Conservation (phyloP, 1,140 invertebrate species). For the Condylostylus longicornis region DNA sequence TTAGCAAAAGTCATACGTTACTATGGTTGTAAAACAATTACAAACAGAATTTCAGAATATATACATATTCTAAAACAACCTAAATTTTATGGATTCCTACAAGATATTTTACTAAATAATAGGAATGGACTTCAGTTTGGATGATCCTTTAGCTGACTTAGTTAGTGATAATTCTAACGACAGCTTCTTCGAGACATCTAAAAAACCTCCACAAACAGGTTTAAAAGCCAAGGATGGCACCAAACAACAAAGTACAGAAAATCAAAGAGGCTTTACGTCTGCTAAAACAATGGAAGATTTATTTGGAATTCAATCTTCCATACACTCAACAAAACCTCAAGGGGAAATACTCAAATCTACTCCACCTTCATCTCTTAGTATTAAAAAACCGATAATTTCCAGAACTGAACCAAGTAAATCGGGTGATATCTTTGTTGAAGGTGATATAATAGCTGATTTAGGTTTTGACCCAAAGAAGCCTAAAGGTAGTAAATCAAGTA, state of each 20-base stretch:
- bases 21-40: no score
- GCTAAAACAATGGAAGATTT: slow-evolving; percentile 19
- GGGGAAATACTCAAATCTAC: neutral
- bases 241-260: slow-evolving; percentile 7
- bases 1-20: no score
- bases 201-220: slow-evolving; percentile 13
- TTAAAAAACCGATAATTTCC: no score
- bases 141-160: slow-evolving; percentile 31
- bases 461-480: slow-evolving; percentile 30
- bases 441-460: slow-evolving; percentile 19
- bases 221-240: slow-evolving; percentile 15
- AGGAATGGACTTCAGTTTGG: slow-evolving; percentile 27
- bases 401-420: slow-evolving; percentile 8
- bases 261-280: slow-evolving; percentile 2
- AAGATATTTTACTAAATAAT: neutral
- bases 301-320: slow-evolving; percentile 19
- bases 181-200: slow-evolving; percentile 33
- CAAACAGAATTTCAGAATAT: no score
- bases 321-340: slow-evolving; percentile 3
- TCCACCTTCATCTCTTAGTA: neutral
- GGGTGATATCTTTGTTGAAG: slow-evolving; percentile 17
- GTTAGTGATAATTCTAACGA: slow-evolving; percentile 37
- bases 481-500: slow-evolving; percentile 16
- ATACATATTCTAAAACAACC: no score
- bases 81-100: neutral